phyloP scores from a whole-genome alignment of 2,113 vertebrate species.

The Sphyrna mokarran region DNA sequence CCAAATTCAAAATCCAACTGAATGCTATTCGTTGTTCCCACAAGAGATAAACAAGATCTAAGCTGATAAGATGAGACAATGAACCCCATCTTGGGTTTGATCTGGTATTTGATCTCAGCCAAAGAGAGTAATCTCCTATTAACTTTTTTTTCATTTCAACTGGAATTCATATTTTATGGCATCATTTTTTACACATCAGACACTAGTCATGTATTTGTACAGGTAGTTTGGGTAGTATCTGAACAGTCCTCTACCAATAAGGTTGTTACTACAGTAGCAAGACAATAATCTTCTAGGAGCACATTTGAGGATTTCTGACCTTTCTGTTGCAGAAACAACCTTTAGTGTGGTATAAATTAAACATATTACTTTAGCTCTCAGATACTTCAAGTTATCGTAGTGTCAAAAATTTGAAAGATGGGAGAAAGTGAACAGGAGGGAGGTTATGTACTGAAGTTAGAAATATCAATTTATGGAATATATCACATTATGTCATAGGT shows the following conservation, averaged over 20 bases:
- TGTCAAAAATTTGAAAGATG: neutral
- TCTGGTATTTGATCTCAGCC: too few relatives aligned
- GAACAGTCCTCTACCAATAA: neutral
- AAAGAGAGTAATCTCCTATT: neutral
- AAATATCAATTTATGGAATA: neutral
- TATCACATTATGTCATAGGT: neutral
- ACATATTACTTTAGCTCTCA: neutral
- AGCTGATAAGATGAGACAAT: too few relatives aligned
- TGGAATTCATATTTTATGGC: neutral
- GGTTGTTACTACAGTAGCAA: too few relatives aligned
- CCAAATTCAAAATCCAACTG: too few relatives aligned
- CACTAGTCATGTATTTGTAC: neutral
- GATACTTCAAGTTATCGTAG: neutral
- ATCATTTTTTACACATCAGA: neutral
- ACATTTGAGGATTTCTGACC: neutral
- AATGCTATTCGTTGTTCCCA: too few relatives aligned
- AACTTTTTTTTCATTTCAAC: neutral
- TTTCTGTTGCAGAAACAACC: neutral
- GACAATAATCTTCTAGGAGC: too few relatives aligned
- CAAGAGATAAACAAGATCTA: too few relatives aligned
- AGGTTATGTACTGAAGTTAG: neutral
- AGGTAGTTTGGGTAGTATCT: neutral
- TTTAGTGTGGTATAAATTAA: neutral
- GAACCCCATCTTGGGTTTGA: too few relatives aligned
- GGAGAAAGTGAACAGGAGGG: neutral